Conservation (phyloP, 2,888 invertebrate species). For the Ectemnius lituratus region DNA sequence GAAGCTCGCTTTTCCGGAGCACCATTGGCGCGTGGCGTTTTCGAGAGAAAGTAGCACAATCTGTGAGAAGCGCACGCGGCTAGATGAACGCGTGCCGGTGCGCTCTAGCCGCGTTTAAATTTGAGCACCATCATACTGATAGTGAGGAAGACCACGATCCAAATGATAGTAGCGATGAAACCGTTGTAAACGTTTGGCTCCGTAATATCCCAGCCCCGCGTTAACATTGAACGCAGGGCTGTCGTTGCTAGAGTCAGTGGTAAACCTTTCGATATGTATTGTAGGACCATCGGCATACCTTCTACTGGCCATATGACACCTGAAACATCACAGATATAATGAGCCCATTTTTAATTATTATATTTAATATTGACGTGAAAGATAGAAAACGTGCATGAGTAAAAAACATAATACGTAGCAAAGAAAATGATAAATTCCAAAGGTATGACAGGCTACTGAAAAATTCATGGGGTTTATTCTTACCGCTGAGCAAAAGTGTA, state of each 20-base stretch:
- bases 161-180: slow-evolving; percentile 89
- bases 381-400: not conserved
- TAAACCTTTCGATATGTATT: slow-evolving; percentile 89
- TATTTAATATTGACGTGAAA: too few relatives aligned
- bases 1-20: too few relatives aligned
- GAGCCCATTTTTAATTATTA: too few relatives aligned
- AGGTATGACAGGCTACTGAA: too few relatives aligned
- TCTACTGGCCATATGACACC: slow-evolving; percentile 98
- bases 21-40: too few relatives aligned
- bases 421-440: too few relatives aligned
- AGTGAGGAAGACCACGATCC: slow-evolving; percentile 91
- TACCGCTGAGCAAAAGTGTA: slow-evolving; percentile 90
- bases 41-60: too few relatives aligned
- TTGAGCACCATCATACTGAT: slow-evolving; percentile 89
- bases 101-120: slow-evolving; percentile 86
- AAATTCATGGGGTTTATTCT: slow-evolving; percentile 10
- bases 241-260: slow-evolving; percentile 96
- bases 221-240: slow-evolving; percentile 90
- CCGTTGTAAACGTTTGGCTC: slow-evolving; percentile 93
- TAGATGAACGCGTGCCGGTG: too few relatives aligned
- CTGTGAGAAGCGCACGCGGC: too few relatives aligned
- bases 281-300: slow-evolving; percentile 92
- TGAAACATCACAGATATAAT: slow-evolving; percentile 59
- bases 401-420: too few relatives aligned
- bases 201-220: slow-evolving; percentile 90